Base-by-base conservation (phyloP, 2,797 vertebrate species). In the Falco concolor region DNA sequence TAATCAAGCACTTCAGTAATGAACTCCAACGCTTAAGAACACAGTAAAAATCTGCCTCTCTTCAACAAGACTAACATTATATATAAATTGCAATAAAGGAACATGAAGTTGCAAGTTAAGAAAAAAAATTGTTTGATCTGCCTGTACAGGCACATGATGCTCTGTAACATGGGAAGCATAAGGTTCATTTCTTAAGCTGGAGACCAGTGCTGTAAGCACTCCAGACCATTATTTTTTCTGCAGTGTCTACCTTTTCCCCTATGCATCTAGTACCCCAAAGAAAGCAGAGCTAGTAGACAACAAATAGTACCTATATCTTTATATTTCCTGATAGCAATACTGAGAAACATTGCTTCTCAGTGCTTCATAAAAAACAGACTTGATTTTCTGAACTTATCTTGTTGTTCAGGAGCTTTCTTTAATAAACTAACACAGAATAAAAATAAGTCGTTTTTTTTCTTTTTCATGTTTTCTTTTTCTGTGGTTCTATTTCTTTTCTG, bases 221-320 rank as follows among this genome's bases (percentile, higher is more conserved):
- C 30, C 1, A 2, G 9, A 54, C 30, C 1, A 4, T 36, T 38
- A 2, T 28, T 42, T 5, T 70, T 54, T 84, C 53, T 54, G 19
- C 1, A 6, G 8, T 27, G 10, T 45, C 49, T 67, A 5, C 22
- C 15, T 70, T 70, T 74, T 13, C 15, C 17, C 0, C 0, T 49
- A 14, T 25, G 19, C 1, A 0, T 54, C 30, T 70, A 25, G 67
- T 87, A 27, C 12, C 5, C 10, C 22, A 18, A 45, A 79, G 81
- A 24, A 64, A 54, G 14, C 27, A 80, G 16, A 70, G 27, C 4
- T 68, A 36, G 13, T 49, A 40, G 30, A 21, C 21, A 78, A 25
- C 14, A 53, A 65, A 38, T 27, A 28, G 27, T 60, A 61, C 1
- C 1, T n/a, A 2, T 60, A 32, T 65, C 25, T 75, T 78, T 72